Evolutionary conservation across 2,888 invertebrate species (phyloP).

Genomic region (Bellardia bayeri): DNA sequence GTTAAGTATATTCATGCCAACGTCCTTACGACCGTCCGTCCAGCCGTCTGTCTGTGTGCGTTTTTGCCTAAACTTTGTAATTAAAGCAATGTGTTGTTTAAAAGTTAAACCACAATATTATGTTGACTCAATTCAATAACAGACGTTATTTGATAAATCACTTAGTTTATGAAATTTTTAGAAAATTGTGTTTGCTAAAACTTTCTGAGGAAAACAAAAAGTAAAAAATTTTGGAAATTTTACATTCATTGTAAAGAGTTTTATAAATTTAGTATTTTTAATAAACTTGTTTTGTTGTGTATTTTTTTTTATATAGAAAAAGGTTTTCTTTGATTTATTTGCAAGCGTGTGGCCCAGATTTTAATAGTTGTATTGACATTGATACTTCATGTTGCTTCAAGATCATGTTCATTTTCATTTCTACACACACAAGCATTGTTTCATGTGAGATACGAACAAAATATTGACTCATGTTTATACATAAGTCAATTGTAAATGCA

Average conservation of each 20-base stretch:
- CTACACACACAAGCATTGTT: not conserved
- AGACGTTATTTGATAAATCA: not conserved
- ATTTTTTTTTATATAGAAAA: not conserved
- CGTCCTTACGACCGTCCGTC: not conserved
- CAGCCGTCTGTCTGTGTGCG: not conserved
- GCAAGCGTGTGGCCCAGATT: conserved; percentile 27
- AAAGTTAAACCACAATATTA: conserved; percentile 24
- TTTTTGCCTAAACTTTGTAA: conserved; percentile 31
- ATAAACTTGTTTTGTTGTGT: too few species aligned
- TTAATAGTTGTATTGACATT: conserved; percentile 57
- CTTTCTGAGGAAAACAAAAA: not conserved
- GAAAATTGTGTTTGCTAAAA: not conserved
- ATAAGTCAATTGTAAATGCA: conserved; percentile 34
- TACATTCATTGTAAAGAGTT: not conserved
- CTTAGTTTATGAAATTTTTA: not conserved
- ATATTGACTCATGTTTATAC: conserved; percentile 60
- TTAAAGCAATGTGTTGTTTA: conserved; percentile 16
- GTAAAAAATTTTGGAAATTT: not conserved
- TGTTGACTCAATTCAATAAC: not conserved
- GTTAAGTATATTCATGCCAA: not conserved
- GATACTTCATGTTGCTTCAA: conserved; percentile 49
- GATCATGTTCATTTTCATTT: conserved; percentile 46
- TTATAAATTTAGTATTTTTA: too few species aligned
- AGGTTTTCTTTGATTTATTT: not conserved
- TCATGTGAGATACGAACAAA: not conserved